Percentiles rank a stretch among this genome's conserved stretches.
Conservation (phyloP, 2,888 invertebrate genomes). For the Helobdella robusta region DNA sequence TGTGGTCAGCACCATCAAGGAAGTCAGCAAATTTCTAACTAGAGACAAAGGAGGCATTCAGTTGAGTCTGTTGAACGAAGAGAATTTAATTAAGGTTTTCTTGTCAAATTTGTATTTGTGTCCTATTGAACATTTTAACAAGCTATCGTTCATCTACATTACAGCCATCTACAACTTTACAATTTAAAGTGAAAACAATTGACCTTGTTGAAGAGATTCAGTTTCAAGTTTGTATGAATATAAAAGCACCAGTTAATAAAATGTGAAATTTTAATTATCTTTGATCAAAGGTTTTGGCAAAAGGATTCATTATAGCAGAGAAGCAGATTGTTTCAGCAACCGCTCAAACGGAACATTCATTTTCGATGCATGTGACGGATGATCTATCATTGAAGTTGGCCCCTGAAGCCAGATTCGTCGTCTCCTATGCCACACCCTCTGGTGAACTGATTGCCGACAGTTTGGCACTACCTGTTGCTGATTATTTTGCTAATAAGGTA, state of each 20-base stretch:
- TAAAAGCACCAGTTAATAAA: not conserved
- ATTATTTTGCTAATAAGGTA: not conserved
- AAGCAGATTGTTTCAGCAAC: not conserved
- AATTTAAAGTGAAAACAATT: no score
- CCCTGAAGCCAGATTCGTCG: not conserved
- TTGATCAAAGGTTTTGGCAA: no score
- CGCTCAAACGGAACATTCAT: not conserved
- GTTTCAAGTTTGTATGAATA: no score
- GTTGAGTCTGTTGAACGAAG: not conserved
- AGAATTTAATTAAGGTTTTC: not conserved
- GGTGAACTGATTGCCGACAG: slow-evolving; percentile 12
- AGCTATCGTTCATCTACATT: no score
- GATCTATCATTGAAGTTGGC: slow-evolving; percentile 1
- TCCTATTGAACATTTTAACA: no score
- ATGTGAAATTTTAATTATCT: no score
- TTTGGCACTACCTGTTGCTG: not conserved
- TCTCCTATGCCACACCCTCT: not conserved
- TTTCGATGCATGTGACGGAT: not conserved
- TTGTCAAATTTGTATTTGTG: no score
- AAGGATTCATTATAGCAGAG: no score
- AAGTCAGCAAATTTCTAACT: not conserved
- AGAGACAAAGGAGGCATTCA: slow-evolving; percentile 5
- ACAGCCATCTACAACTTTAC: no score
- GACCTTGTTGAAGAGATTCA: no score
- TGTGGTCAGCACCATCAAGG: not conserved